Conservation (phyloP, 2,113 vertebrate genomes). For the Corvus moneduloides region DNA sequence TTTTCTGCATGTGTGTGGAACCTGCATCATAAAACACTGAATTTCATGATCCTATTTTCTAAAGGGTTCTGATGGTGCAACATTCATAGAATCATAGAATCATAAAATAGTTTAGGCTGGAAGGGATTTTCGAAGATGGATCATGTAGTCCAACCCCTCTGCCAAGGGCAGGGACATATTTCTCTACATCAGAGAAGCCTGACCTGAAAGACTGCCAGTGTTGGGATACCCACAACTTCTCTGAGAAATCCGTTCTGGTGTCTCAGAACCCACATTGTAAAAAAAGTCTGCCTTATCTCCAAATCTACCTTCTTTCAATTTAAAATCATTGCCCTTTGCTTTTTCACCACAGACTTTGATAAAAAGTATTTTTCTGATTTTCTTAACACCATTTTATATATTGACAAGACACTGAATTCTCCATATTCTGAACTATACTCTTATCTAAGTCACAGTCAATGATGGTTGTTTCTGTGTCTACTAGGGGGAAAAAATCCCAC, state of each 20-base stretch:
- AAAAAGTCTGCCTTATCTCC: not conserved
- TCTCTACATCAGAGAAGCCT: not conserved
- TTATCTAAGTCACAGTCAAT: not conserved
- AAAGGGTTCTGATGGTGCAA: not conserved
- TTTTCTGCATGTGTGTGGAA: not conserved
- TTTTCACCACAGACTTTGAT: not conserved
- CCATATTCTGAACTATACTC: not conserved
- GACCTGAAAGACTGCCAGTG: not conserved
- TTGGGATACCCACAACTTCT: not conserved
- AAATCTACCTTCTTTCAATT: not conserved
- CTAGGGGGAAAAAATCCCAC: not conserved
- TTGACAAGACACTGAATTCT: not conserved
- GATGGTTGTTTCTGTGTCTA: not conserved
- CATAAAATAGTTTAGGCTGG: not conserved
- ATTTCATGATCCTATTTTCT: not conserved
- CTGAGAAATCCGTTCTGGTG: not conserved
- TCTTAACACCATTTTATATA: not conserved
- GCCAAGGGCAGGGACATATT: not conserved
- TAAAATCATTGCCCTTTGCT: not conserved
- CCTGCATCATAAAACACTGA: not conserved
- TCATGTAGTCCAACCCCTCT: not conserved
- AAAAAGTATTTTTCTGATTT: not conserved
- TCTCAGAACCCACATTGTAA: not conserved
- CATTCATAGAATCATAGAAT: not conserved
- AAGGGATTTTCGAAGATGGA: not conserved